phyloP scores from a whole-genome alignment of 2,888 invertebrate species.

The Trichacis sp. region DNA sequence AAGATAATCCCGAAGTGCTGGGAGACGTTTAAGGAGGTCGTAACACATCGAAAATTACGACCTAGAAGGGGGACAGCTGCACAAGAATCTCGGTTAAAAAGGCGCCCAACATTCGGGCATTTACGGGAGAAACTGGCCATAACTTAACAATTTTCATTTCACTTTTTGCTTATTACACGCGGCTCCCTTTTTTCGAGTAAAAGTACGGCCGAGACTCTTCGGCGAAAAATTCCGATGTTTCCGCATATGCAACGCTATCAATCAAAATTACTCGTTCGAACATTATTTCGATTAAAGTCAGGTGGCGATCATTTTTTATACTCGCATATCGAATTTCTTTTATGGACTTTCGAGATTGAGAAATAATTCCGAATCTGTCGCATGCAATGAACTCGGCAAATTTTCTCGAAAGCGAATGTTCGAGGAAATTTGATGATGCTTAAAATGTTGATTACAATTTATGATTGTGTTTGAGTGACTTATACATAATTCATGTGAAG shows the following conservation, averaged over 20 bases:
- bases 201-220: slow-evolving; percentile 25
- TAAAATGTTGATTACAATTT: too few species aligned
- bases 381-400: too few species aligned
- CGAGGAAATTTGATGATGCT: too few species aligned
- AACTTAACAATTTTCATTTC: slow-evolving; percentile 33
- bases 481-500: too few species aligned
- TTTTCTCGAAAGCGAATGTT: too few species aligned
- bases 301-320: too few species aligned
- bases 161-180: slow-evolving; percentile 44
- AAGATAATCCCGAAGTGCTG: slow-evolving; percentile 5
- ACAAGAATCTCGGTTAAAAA: slow-evolving; percentile 43
- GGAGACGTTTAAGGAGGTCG: slow-evolving; percentile 34
- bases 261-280: too few species aligned
- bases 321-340: too few species aligned
- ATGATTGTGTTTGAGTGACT: too few species aligned
- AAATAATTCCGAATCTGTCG: too few species aligned
- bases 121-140: slow-evolving; percentile 36
- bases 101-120: slow-evolving; percentile 32
- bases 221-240: not conserved
- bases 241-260: slow-evolving; percentile 7
- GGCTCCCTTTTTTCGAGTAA: slow-evolving; percentile 23
- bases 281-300: too few species aligned
- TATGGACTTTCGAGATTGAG: too few species aligned
- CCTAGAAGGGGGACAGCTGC: slow-evolving; percentile 46
- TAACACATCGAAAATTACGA: slow-evolving; percentile 42